These are phyloP conservation scores for Cantharis flavilabris DNA, from an alignment of 2,888 invertebrate species.

Conservation along the genomic window DNA sequence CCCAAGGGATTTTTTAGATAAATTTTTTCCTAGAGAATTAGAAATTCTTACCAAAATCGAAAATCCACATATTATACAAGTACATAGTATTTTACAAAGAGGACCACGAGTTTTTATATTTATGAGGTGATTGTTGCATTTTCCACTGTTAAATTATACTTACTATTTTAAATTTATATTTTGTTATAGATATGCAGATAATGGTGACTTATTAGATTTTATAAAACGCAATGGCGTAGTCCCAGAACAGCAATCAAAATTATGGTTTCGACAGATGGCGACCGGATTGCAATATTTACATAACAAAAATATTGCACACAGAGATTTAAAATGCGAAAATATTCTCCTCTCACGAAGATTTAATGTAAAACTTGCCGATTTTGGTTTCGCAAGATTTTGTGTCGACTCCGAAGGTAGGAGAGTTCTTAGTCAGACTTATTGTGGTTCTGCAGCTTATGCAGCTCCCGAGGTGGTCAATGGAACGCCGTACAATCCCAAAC, in stretches of 20 bases:
- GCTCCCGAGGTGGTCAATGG: slow-evolving; percentile 94
- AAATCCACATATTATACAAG: slow-evolving; percentile 89
- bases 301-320: slow-evolving; percentile 81
- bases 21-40: slow-evolving; percentile 92
- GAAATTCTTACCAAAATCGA: slow-evolving; percentile 87
- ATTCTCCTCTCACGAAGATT: slow-evolving; percentile 81
- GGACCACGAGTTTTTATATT: slow-evolving; percentile 86
- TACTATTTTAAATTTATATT: background rate
- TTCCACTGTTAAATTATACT: background rate
- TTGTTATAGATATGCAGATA: slow-evolving; percentile 70
- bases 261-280: slow-evolving; percentile 87
- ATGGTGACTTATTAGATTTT: slow-evolving; percentile 86
- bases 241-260: slow-evolving; percentile 76
- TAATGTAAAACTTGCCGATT: slow-evolving; percentile 91
- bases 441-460: slow-evolving; percentile 96
- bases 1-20: slow-evolving; percentile 85
- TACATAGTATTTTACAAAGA: slow-evolving; percentile 83
- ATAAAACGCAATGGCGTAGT: slow-evolving; percentile 78
- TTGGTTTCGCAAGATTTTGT: slow-evolving; percentile 89
- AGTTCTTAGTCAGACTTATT: slow-evolving; percentile 87
- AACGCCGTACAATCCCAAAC: slow-evolving; percentile 84
- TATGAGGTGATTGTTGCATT: slow-evolving; percentile 65
- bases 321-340: slow-evolving; percentile 95
- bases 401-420: slow-evolving; percentile 72
- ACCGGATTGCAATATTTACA: slow-evolving; percentile 84